Base-by-base conservation (phyloP, 2,888 invertebrate species). In the Megastigmus dorsalis region DNA sequence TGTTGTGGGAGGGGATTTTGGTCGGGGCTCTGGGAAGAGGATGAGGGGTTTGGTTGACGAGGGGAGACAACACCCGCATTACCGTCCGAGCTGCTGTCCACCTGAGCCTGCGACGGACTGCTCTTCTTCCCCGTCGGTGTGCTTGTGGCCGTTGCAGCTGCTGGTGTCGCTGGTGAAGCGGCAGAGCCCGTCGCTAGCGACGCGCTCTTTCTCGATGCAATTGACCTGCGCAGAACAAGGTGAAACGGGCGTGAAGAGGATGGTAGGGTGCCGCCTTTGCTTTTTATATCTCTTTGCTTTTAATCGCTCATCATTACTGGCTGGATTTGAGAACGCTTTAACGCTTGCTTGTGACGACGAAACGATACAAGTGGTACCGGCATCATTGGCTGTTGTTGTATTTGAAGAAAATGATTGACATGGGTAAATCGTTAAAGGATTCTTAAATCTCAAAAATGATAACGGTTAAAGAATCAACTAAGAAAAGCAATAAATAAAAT, bases 11-110 rank as follows among this genome's bases (percentile, higher is more conserved):
- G 74, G 72, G 75, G 75, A 79, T 82, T 81, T 82, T 79, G 80
- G 80, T 78, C 79, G 79, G 83, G 79, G 71, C 65, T 76, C 79
- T 80, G 83, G 84, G 84, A 84, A 83, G 84, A 83, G 86, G 89
- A 88, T 87, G 88, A 89, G 78, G 82, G 81, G 82, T 83, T 85
- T 84, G 84, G 87, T 84, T 85, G 88, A 86, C 84, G 87, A 87
- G 85, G 87, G 88, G 85, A 87, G 87, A 88, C 88, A 88, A 88
- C 88, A 88, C 87, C 86, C 88, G 87, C 87, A 88, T 89, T 88
- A 88, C 88, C 88, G 88, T 88, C 88, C 88, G 88, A 85, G 88
- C 88, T 85, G 86, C 85, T 77, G 85, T 86, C 87, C 86, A 87
- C 89, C 89, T 84, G 87, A 83, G 82, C 84, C 85, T 85, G 82